Percentiles rank a stretch among this genome's conserved stretches.
These are phyloP conservation scores for Margarornis squamiger DNA, from an alignment of 2,797 vertebrate genomes.

Conservation along the genomic window DNA sequence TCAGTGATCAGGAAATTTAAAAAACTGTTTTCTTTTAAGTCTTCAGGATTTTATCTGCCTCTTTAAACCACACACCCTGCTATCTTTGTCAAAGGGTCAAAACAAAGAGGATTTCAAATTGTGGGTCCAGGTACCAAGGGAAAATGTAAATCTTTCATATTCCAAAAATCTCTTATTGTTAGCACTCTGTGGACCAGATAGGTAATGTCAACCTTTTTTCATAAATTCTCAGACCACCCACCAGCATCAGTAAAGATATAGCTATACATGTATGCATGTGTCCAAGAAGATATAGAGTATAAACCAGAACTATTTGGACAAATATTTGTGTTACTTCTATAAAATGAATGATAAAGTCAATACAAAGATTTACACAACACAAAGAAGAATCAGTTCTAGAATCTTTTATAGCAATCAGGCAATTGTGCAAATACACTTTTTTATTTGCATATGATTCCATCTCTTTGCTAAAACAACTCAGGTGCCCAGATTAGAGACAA, in stretches of 20 bases:
- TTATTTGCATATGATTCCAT: neutral
- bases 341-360: neutral
- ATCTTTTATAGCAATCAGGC: neutral
- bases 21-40: constrained; percentile 21
- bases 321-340: neutral
- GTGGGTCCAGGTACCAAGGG: neutral
- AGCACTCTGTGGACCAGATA: neutral
- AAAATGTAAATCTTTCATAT: neutral
- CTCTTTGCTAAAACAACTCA: neutral
- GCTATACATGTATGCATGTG: neutral
- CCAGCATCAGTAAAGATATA: neutral
- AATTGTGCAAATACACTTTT: neutral
- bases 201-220: neutral
- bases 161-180: neutral
- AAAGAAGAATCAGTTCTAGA: neutral
- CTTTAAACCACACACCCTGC: neutral
- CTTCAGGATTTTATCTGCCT: neutral
- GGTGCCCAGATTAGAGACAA: neutral
- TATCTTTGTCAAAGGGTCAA: neutral
- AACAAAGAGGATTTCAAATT: neutral
- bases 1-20: neutral
- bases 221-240: neutral
- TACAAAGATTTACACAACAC: neutral
- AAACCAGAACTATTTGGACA: neutral
- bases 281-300: neutral